phyloP scores from a whole-genome alignment of 1,140 invertebrate species.

The Drosophila varians region DNA sequence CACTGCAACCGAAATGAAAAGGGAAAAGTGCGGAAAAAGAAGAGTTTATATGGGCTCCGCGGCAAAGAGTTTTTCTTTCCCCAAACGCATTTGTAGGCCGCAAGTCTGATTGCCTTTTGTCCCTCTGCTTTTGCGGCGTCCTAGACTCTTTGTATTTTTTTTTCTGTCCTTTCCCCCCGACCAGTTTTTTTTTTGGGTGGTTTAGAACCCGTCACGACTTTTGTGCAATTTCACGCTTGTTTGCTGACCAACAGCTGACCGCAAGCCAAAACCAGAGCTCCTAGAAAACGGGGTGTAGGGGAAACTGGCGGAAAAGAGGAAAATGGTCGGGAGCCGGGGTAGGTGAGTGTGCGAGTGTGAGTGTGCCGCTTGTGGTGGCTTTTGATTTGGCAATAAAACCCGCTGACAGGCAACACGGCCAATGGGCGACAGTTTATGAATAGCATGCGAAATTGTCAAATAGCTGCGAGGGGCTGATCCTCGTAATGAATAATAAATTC shows the following conservation, averaged over 20 bases:
- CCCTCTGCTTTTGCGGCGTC: slow-evolving; percentile 20
- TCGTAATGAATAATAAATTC: slow-evolving; percentile 43
- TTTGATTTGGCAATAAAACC: slow-evolving; percentile 59
- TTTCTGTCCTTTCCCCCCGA: not conserved
- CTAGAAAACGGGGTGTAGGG: not conserved
- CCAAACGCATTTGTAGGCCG: slow-evolving; percentile 47
- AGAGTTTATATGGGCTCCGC: slow-evolving; percentile 2
- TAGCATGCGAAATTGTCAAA: slow-evolving; percentile 39
- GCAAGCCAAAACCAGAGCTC: slow-evolving; percentile 58
- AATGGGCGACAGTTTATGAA: slow-evolving; percentile 26
- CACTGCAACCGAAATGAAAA: slow-evolving; percentile 18
- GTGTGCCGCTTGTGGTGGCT: slow-evolving; percentile 45
- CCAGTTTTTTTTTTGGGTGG: slow-evolving; percentile 1
- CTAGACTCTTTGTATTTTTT: not conserved
- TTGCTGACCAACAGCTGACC: slow-evolving; percentile 74
- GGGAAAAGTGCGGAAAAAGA: slow-evolving; percentile 5
- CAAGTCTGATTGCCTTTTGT: slow-evolving; percentile 78
- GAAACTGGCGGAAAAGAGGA: not conserved
- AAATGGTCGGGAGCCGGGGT: not conserved
- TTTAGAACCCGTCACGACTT: slow-evolving; percentile 58
- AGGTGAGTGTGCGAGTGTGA: not conserved
- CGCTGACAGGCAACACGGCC: slow-evolving; percentile 30
- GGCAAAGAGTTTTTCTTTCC: not conserved
- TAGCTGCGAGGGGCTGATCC: slow-evolving; percentile 4
- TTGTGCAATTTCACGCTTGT: slow-evolving; percentile 81